Evolutionary conservation across 1,140 invertebrate genomes (phyloP).

Genomic region (Caerostris darwini): DNA sequence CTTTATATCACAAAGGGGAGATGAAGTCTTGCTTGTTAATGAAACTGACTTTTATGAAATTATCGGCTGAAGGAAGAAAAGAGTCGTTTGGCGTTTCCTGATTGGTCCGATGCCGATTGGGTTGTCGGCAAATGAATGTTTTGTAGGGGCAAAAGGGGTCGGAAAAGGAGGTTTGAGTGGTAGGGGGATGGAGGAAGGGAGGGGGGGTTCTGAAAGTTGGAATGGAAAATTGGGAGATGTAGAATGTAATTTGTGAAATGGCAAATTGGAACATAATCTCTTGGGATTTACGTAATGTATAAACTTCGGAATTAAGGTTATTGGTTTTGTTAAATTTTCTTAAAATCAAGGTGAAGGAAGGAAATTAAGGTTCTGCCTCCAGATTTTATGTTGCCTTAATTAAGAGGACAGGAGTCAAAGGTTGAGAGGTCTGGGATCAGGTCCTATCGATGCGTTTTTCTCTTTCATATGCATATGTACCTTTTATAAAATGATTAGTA

Average conservation of each 20-base stretch:
- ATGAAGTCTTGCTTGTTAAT: conserved; percentile 51
- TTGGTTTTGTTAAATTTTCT: not conserved
- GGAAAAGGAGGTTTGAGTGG: no score
- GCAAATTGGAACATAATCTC: conserved; percentile 22
- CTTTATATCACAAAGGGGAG: conserved; percentile 58
- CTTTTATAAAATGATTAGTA: no score
- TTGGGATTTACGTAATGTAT: conserved; percentile 18
- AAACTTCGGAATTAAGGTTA: conserved; percentile 1
- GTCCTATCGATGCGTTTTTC: no score
- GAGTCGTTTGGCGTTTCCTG: conserved; percentile 35
- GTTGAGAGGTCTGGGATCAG: no score
- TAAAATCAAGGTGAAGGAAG: not conserved
- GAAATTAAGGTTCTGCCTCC: not conserved
- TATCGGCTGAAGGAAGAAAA: conserved; percentile 1
- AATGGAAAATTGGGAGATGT: not conserved
- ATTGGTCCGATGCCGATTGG: conserved; percentile 30
- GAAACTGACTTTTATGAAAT: conserved; percentile 61
- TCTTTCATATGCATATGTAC: no score
- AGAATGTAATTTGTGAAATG: conserved; percentile 14
- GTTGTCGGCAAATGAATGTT: conserved; percentile 36
- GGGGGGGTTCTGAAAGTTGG: not conserved
- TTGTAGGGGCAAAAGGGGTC: not conserved
- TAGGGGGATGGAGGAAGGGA: no score
- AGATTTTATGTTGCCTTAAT: no score
- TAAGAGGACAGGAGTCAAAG: no score